A percentile compares a stretch with the other conserved stretches of the same genome.
Evolutionary conservation across 37 sponge, comb jelly and placozoan genomes (phyloP).

Genomic region (Diacarnus erythraeanus): DNA sequence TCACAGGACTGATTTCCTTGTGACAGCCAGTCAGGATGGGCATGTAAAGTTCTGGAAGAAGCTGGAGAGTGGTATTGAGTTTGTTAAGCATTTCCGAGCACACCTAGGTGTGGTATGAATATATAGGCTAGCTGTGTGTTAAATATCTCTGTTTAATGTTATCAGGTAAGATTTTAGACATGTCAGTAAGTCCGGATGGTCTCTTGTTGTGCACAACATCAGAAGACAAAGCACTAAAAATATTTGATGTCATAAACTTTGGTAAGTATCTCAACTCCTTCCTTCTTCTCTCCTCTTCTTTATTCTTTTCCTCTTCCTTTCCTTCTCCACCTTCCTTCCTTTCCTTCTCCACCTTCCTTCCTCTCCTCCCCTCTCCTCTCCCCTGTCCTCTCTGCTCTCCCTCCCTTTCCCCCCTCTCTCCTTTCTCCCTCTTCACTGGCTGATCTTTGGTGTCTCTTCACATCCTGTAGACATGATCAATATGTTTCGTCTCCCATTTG

Average conservation of each 20-base stretch:
- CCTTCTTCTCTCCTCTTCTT: not conserved
- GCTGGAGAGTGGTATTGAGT: conserved; percentile 84
- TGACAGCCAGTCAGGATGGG: conserved; percentile 92
- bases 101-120: conserved; percentile 63
- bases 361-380: not conserved
- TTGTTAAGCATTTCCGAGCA: conserved; percentile 97
- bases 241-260: conserved; percentile 97
- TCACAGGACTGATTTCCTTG: conserved; percentile 80
- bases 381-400: not conserved
- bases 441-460: not conserved
- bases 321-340: not conserved
- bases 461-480: conserved; percentile 90
- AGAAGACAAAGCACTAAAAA: conserved; percentile 89
- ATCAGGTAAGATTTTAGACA: conserved; percentile 67
- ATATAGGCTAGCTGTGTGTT: not conserved
- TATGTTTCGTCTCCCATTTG: conserved; percentile 85
- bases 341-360: not conserved
- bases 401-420: not conserved
- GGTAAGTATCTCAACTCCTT: conserved; percentile 52
- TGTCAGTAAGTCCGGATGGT: conserved; percentile 82
- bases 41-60: conserved; percentile 99
- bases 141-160: not conserved
- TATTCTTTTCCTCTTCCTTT: not conserved
- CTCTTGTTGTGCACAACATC: conserved; percentile 71
- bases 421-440: not conserved